phyloP scores from a whole-genome alignment of 2,113 vertebrate genomes.

The Cheilinus undulatus region DNA sequence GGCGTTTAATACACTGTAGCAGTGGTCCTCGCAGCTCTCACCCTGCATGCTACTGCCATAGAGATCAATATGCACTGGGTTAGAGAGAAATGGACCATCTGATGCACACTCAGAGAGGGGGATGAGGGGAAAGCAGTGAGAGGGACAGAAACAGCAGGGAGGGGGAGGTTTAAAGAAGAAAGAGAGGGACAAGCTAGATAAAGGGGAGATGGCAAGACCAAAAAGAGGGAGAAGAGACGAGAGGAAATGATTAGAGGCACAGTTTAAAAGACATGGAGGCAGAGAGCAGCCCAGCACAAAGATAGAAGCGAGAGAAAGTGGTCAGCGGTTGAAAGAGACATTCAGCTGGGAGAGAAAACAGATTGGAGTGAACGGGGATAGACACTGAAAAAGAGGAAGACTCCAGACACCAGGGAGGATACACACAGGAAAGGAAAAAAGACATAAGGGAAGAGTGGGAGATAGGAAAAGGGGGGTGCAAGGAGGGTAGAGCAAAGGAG shows the following conservation, averaged over 20 bases:
- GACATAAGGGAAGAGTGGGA: slow-evolving; percentile 69
- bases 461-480: slow-evolving; percentile 57
- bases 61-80: slow-evolving; percentile 84
- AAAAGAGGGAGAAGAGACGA: slow-evolving; percentile 46
- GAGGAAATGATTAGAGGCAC: slow-evolving; percentile 71
- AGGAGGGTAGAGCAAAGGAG: slow-evolving; percentile 35
- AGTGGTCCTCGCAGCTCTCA: slow-evolving; percentile 75
- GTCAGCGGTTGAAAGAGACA: slow-evolving; percentile 79
- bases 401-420: slow-evolving; percentile 75
- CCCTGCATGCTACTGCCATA: slow-evolving; percentile 78
- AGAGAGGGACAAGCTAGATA: slow-evolving; percentile 49
- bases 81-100: slow-evolving; percentile 82
- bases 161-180: slow-evolving; percentile 49
- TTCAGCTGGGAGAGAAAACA: slow-evolving; percentile 77
- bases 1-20: slow-evolving; percentile 87
- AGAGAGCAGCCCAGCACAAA: slow-evolving; percentile 46
- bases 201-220: slow-evolving; percentile 51
- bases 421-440: slow-evolving; percentile 75
- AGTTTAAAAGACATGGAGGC: slow-evolving; percentile 70
- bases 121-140: slow-evolving; percentile 60
- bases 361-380: slow-evolving; percentile 71
- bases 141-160: slow-evolving; percentile 59
- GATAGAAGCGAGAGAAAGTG: slow-evolving; percentile 67
- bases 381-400: slow-evolving; percentile 78
- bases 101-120: slow-evolving; percentile 78